phyloP scores from a whole-genome alignment of 2,888 invertebrate genomes.

The Luperina nickerlii region DNA sequence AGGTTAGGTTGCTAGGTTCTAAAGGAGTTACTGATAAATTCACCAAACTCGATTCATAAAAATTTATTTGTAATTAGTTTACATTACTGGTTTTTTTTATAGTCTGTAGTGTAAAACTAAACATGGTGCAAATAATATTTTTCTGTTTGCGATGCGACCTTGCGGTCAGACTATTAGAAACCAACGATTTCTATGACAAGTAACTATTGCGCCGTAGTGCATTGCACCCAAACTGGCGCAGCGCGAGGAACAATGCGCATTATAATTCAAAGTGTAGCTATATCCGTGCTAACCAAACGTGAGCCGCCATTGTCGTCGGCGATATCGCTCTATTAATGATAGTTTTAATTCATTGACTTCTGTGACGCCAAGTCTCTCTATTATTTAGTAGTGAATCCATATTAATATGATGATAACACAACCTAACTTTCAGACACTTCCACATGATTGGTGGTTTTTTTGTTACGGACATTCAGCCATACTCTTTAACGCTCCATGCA shows the following conservation, averaged over 20 bases:
- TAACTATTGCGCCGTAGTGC: conserved; percentile 86
- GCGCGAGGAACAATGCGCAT: conserved; percentile 88
- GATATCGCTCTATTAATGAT: conserved; percentile 71
- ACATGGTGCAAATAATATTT: conserved; percentile 51
- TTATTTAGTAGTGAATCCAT: conserved; percentile 21
- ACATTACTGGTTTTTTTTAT: background rate
- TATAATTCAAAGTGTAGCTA: conserved; percentile 89
- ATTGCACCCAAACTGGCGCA: conserved; percentile 86
- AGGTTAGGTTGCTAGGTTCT: background rate
- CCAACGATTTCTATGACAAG: conserved; percentile 87
- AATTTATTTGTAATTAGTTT: background rate
- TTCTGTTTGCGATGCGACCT: conserved; percentile 73
- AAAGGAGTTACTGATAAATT: background rate
- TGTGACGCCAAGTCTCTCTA: conserved; percentile 39
- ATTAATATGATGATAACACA: conserved; percentile 11
- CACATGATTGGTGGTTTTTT: background rate
- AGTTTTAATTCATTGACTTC: conserved; percentile 66
- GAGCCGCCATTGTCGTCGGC: conserved; percentile 77
- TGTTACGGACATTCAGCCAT: background rate
- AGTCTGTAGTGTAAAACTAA: background rate
- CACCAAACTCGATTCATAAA: background rate
- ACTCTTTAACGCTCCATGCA: background rate
- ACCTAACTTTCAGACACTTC: background rate
- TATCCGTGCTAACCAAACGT: conserved; percentile 87
- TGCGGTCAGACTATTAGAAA: conserved; percentile 79